These are phyloP conservation scores for Tragelaphus oryx DNA, from an alignment of 2,797 vertebrate species.

Conservation along the genomic window DNA sequence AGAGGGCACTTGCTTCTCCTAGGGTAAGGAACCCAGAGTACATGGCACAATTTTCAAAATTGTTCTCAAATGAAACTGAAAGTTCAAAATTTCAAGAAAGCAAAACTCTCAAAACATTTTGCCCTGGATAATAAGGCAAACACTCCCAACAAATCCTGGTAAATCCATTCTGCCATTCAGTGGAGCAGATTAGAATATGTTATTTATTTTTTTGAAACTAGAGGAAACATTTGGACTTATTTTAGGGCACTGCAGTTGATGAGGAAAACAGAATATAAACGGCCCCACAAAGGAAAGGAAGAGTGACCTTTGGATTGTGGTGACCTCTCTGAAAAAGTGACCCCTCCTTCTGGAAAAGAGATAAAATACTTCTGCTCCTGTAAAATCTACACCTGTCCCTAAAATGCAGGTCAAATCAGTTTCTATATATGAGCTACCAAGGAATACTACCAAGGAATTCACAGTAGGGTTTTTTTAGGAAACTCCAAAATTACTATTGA, in stretches of 20 bases:
- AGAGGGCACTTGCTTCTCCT: slow-evolving; percentile 71
- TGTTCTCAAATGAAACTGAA: slow-evolving; percentile 34
- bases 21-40: neutral
- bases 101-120: slow-evolving; percentile 36
- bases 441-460: neutral
- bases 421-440: neutral
- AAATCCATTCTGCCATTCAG: slow-evolving; percentile 5
- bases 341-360: neutral
- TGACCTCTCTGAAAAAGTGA: neutral
- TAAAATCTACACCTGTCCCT: neutral
- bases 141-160: neutral
- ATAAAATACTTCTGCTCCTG: neutral
- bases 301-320: neutral
- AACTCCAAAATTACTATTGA: neutral
- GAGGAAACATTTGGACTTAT: neutral
- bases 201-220: neutral
- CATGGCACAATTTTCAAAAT: neutral
- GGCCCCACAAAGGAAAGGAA: neutral
- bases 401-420: neutral
- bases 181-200: neutral
- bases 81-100: slow-evolving; percentile 1
- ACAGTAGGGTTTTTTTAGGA: neutral
- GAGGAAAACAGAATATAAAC: slow-evolving; percentile 43
- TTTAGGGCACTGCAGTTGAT: neutral
- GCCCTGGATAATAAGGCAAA: neutral